Base-by-base conservation (phyloP, 2,888 invertebrate genomes). In the Morpho helenor region DNA sequence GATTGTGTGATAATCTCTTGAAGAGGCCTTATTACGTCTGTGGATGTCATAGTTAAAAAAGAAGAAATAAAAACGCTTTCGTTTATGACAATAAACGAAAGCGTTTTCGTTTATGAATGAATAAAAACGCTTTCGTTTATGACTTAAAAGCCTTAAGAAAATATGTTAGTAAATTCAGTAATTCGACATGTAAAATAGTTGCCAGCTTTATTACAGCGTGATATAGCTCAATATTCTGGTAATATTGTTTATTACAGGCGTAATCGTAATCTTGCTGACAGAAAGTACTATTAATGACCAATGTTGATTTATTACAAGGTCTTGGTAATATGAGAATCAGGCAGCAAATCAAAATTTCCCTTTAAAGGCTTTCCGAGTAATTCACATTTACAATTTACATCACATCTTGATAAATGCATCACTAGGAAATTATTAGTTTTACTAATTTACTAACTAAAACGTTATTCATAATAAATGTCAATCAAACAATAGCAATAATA, bases 91-190 rank as follows among this genome's bases (percentile, higher is more conserved):
- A n/a, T n/a, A n/a, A n/a, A n/a, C n/a, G n/a, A n/a, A n/a, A n/a
- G n/a, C n/a, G n/a, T n/a, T n/a, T n/a, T n/a, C n/a, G n/a, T n/a
- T n/a, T n/a, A n/a, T n/a, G n/a, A n/a, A n/a, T n/a, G n/a, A 49
- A 45, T 39, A 10, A 8, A 22, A 49, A 44, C 66, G 73, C 66
- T 50, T 40, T 31, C 63, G 59, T 71, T 67, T 55, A 7, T 67
- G 52, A 59, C 68, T 70, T 74, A 47, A 46, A 46, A 31, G 48
- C 49, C 41, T 23, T 7, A 45, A 60, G 67, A 76, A 61, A 79
- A 78, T 69, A 77, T 81, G 77, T 80, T 80, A 82, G 64, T 68
- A 68, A 66, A 69, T 68, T 63, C 63, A 69, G 67, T 60, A 64
- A 66, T 62, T 64, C 60, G 61, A 56, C 68, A 66, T 67, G 67